These are phyloP conservation scores for Coptodon rendalli DNA, from an alignment of 2,113 vertebrate genomes.

Conservation along the genomic window DNA sequence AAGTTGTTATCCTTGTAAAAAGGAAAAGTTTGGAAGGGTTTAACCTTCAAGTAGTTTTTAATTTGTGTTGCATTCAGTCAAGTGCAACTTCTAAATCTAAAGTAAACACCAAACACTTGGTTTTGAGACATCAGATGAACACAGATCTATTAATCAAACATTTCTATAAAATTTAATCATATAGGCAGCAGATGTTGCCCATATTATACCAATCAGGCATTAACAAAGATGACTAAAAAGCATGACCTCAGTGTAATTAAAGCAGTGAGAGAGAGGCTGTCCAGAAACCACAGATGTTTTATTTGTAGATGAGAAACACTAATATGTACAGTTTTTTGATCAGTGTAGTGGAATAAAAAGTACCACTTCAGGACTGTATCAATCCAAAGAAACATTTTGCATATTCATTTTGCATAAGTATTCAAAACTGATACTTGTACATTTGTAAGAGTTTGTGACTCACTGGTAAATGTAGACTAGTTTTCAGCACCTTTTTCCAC, in stretches of 20 bases:
- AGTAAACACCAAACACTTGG: not conserved
- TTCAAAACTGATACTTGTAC: not conserved
- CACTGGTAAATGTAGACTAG: not conserved
- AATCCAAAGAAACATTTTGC: not conserved
- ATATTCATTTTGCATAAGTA: not conserved
- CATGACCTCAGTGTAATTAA: not conserved
- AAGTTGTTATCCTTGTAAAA: not conserved
- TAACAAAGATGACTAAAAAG: not conserved
- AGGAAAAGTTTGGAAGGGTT: not conserved
- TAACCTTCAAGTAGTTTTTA: not conserved
- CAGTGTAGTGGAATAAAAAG: not conserved
- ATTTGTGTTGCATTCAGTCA: not conserved
- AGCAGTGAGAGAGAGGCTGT: not conserved
- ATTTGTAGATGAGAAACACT: not conserved
- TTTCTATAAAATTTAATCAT: not conserved
- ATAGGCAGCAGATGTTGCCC: not conserved
- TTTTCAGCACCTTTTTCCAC: not conserved
- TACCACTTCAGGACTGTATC: not conserved
- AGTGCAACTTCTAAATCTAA: not conserved
- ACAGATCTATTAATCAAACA: not conserved
- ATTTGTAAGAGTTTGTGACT: not conserved
- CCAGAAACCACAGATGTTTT: not conserved
- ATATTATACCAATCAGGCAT: not conserved
- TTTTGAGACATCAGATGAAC: not conserved
- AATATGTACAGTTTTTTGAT: not conserved